A percentile compares a stretch with the other conserved stretches of the same genome.
Evolutionary conservation across 2,888 invertebrate species (phyloP).

Genomic region (Apotomis turbidana): DNA sequence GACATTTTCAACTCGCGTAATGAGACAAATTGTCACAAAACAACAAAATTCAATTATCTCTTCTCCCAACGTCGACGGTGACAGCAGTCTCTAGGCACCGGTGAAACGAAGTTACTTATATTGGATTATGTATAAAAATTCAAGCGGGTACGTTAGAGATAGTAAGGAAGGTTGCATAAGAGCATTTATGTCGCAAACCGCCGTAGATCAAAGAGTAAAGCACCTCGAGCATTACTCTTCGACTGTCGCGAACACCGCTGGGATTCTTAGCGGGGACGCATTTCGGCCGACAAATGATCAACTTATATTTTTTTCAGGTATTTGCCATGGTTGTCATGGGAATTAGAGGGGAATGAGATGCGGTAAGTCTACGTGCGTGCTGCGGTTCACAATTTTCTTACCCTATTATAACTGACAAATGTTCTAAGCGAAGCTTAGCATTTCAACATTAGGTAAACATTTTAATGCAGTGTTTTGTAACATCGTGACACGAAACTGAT

Average conservation of each 20-base stretch:
- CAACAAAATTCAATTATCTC: not conserved
- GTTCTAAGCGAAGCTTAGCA: not conserved
- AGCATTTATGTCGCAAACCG: conserved; percentile 53
- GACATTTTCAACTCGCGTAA: not conserved
- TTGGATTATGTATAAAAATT: conserved; percentile 7
- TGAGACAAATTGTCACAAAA: not conserved
- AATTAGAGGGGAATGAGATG: conserved; percentile 33
- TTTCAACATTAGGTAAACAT: too few relatives aligned
- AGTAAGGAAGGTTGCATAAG: conserved; percentile 43
- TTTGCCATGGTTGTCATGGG: conserved; percentile 24
- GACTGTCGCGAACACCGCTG: conserved; percentile 60
- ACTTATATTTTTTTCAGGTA: conserved; percentile 38
- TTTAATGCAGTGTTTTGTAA: too few relatives aligned
- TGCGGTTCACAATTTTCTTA: conserved; percentile 2
- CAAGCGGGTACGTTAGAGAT: conserved; percentile 28
- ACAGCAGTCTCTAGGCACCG: not conserved
- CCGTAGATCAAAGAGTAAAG: conserved; percentile 72
- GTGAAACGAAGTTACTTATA: conserved; percentile 19
- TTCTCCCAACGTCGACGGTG: not conserved
- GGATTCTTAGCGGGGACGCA: conserved; percentile 42
- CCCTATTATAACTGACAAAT: not conserved
- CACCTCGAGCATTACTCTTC: conserved; percentile 66
- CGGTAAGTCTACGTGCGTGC: conserved; percentile 30
- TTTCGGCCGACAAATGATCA: conserved; percentile 38
- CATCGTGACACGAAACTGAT: too few relatives aligned